Evolutionary conservation across 2,113 vertebrate genomes (phyloP).

Genomic region (human (Homo sapiens)): GRCh38 chr16:80074501-80075000

Average conservation of each 20-base stretch:
- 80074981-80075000: background rate
- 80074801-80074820: background rate
- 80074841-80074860: background rate
- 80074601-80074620: background rate
- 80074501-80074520: background rate
- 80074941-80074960: background rate
- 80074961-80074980: background rate
- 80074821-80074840: background rate
- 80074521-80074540: background rate
- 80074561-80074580: slow-evolving; percentile 5
- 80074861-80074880: background rate
- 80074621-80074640: slow-evolving; percentile 13
- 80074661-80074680: slow-evolving; percentile 65
- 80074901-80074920: background rate
- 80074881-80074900: too few relatives aligned
- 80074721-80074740: background rate
- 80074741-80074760: background rate
- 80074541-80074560: background rate
- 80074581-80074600: slow-evolving; percentile 40
- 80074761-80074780: background rate
- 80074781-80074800: background rate
- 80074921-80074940: rapidly evolving
- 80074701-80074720: slow-evolving; percentile 68
- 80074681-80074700: slow-evolving; percentile 72
- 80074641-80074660: background rate